Conservation (phyloP, 2,888 invertebrate species). For the Podotricha telesiphe region DNA sequence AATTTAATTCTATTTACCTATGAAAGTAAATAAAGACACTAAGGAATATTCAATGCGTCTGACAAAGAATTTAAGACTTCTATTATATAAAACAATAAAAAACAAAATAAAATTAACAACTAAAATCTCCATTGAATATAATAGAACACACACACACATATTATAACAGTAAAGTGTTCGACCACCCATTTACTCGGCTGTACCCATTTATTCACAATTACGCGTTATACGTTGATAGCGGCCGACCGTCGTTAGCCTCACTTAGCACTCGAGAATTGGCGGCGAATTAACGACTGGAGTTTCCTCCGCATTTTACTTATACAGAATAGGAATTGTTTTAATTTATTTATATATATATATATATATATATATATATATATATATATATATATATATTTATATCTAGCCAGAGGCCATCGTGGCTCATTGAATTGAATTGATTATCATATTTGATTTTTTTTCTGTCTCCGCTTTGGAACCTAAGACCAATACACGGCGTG, state of each 20-base stretch:
- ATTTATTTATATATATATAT: background rate
- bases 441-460: too few relatives aligned
- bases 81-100: background rate
- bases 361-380: too few relatives aligned
- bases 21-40: too few relatives aligned
- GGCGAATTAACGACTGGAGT: slow-evolving; percentile 3
- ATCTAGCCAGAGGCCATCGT: too few relatives aligned
- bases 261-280: slow-evolving; percentile 18
- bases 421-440: too few relatives aligned
- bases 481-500: too few relatives aligned
- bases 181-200: slow-evolving; percentile 1
- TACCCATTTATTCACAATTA: slow-evolving; percentile 18
- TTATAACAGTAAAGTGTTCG: background rate
- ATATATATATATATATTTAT: too few relatives aligned
- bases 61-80: too few relatives aligned
- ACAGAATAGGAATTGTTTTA: background rate
- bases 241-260: slow-evolving; percentile 23
- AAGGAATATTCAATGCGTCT: too few relatives aligned
- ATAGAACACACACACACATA: background rate
- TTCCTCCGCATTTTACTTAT: slow-evolving; percentile 5
- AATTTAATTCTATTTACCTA: too few relatives aligned
- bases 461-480: too few relatives aligned
- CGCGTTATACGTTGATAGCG: slow-evolving; percentile 20
- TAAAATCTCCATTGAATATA: background rate
- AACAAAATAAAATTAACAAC: background rate